phyloP scores from a whole-genome alignment of 2,888 invertebrate genomes.

The Netelia melanura region DNA sequence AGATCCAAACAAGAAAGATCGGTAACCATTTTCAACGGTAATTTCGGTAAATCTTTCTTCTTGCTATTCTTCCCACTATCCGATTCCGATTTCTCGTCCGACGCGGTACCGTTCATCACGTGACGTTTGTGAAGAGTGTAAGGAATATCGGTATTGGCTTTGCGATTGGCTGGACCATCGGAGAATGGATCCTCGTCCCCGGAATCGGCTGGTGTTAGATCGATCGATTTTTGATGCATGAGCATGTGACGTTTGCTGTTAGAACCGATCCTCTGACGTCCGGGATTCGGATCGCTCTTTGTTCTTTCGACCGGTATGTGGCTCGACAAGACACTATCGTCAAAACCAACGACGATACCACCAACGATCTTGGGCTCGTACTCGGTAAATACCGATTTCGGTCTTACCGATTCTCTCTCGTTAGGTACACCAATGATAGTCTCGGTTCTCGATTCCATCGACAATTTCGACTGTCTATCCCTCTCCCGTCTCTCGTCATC shows the following conservation, averaged over 20 bases:
- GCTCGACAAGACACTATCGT: slow-evolving; percentile 77
- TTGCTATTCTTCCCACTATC: slow-evolving; percentile 78
- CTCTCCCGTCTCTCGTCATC: slow-evolving; percentile 80
- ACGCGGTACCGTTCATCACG: slow-evolving; percentile 93
- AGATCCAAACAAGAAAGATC: slow-evolving; percentile 80
- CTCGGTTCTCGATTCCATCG: slow-evolving; percentile 79
- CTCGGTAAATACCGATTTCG: slow-evolving; percentile 85
- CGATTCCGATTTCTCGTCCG: slow-evolving; percentile 82
- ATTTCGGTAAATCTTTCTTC: slow-evolving; percentile 78
- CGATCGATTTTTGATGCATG: slow-evolving; percentile 95
- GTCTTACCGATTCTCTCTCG: slow-evolving; percentile 80
- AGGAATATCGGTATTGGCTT: slow-evolving; percentile 89
- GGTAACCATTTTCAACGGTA: slow-evolving; percentile 79
- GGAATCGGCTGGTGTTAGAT: slow-evolving; percentile 93
- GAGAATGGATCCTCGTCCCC: slow-evolving; percentile 93
- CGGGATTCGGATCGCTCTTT: slow-evolving; percentile 94
- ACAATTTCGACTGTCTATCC: slow-evolving; percentile 77
- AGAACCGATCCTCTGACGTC: slow-evolving; percentile 90
- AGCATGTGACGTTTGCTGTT: slow-evolving; percentile 91
- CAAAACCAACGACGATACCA: slow-evolving; percentile 82
- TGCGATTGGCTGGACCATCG: slow-evolving; percentile 85
- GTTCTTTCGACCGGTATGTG: slow-evolving; percentile 92
- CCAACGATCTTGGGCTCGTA: slow-evolving; percentile 89
- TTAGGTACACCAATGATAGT: slow-evolving; percentile 75
- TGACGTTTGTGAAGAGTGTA: slow-evolving; percentile 94